phyloP scores from a whole-genome alignment of 2,113 vertebrate species.

The Paramisgurnus dabryanus region DNA sequence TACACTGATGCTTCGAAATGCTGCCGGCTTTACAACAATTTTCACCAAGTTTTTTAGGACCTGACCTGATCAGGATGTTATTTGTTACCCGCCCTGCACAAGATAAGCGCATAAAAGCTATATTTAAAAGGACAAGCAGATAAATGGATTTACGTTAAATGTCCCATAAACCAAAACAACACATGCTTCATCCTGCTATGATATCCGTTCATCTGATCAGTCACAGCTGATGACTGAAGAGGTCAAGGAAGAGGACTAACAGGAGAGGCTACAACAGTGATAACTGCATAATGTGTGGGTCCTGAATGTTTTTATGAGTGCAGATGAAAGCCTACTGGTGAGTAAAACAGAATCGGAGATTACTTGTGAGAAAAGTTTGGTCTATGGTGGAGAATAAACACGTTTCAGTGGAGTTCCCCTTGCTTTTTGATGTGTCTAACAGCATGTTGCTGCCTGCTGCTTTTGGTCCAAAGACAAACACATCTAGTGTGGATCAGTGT shows the following conservation, averaged over 20 bases:
- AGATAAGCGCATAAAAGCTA: background rate
- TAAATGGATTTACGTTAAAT: background rate
- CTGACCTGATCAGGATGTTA: background rate
- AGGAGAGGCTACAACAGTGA: constrained; percentile 32
- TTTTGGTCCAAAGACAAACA: constrained; percentile 37
- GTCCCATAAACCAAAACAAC: constrained; percentile 9
- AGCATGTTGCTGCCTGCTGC: constrained; percentile 41
- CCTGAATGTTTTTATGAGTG: constrained; percentile 46
- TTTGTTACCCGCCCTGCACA: background rate
- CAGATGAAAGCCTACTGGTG: constrained; percentile 47
- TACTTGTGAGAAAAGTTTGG: constrained; percentile 19
- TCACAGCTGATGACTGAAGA: constrained; percentile 11
- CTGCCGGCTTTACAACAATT: too few relatives aligned
- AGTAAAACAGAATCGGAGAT: constrained; percentile 26
- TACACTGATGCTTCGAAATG: too few relatives aligned
- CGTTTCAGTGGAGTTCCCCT: constrained; percentile 45
- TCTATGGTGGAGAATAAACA: constrained; percentile 45
- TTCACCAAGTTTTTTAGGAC: too few relatives aligned
- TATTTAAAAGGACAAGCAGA: background rate
- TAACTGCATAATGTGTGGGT: constrained; percentile 45
- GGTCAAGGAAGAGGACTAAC: constrained; percentile 1
- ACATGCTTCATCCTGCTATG: background rate
- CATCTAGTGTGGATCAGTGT: constrained; percentile 45
- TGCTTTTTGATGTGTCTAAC: constrained; percentile 55
- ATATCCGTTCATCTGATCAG: background rate